Percentiles rank a stretch among this genome's conserved stretches.
Evolutionary conservation across 2,797 vertebrate species (phyloP).

Genomic region (Malacoctenus gilli): DNA sequence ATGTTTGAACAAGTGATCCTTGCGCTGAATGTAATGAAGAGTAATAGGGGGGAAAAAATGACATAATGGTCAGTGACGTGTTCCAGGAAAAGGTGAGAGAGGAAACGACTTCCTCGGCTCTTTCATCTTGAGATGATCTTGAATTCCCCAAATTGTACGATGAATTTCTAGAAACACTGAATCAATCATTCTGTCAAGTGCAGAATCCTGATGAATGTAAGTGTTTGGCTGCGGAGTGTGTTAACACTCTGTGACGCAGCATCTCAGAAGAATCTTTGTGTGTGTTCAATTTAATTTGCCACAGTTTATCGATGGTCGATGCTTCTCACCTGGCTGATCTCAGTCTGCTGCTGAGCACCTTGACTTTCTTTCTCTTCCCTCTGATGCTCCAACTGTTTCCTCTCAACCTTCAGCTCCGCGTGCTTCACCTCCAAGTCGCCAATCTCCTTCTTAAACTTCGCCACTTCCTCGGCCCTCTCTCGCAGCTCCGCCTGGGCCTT

Average conservation of each 20-base stretch:
- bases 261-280: too few relatives aligned
- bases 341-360: constrained; percentile 90
- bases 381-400: constrained; percentile 94
- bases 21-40: too few relatives aligned
- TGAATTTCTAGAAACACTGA: not conserved
- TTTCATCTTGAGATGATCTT: not conserved
- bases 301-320: not conserved
- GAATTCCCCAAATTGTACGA: not conserved
- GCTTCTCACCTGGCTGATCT: constrained; percentile 89
- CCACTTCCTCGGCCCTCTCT: constrained; percentile 83
- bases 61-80: not conserved
- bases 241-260: too few relatives aligned
- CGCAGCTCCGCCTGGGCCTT: constrained; percentile 83
- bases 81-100: not conserved
- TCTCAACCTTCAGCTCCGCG: constrained; percentile 90
- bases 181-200: not conserved
- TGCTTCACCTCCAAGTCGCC: constrained; percentile 87
- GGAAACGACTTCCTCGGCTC: not conserved
- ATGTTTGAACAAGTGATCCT: too few relatives aligned
- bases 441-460: constrained; percentile 88
- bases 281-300: too few relatives aligned
- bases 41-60: too few relatives aligned
- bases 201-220: not conserved
- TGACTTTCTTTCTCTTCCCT: constrained; percentile 93
- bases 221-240: too few relatives aligned